A percentile compares a stretch with the other conserved stretches of the same genome.
Conservation (phyloP, 2,888 invertebrate genomes). For the Lymantria monacha region DNA sequence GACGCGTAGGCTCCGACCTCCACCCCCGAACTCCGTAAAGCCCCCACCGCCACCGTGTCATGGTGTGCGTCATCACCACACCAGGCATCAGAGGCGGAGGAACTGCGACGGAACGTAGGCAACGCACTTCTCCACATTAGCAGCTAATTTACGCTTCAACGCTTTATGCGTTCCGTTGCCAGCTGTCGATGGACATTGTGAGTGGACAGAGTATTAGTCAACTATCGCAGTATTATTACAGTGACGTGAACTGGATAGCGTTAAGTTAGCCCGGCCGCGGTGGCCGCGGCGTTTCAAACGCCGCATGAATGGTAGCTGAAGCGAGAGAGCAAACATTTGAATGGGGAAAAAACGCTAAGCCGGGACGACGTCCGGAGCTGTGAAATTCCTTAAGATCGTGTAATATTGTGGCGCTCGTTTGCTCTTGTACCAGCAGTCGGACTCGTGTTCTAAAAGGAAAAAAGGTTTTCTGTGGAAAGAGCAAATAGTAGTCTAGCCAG, state of each 20-base stretch:
- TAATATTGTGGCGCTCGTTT: conserved; percentile 77
- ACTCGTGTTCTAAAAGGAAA: conserved; percentile 79
- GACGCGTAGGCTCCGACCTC: conserved; percentile 68
- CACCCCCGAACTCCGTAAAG: conserved; percentile 66
- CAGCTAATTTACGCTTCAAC: conserved; percentile 77
- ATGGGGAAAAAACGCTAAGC: conserved; percentile 65
- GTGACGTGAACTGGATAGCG: conserved; percentile 79
- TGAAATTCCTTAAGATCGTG: conserved; percentile 81
- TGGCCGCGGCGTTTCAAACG: conserved; percentile 72
- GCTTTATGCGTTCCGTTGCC: conserved; percentile 79
- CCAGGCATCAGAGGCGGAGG: conserved; percentile 71
- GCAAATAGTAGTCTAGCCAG: conserved; percentile 73
- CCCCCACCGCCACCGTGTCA: conserved; percentile 67
- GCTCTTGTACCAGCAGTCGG: conserved; percentile 71
- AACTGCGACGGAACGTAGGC: conserved; percentile 76
- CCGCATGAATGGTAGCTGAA: conserved; percentile 77
- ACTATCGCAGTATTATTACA: conserved; percentile 82
- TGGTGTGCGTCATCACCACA: conserved; percentile 72
- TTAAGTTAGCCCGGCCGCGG: conserved; percentile 71
- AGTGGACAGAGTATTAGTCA: conserved; percentile 82
- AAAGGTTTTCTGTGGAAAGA: conserved; percentile 74
- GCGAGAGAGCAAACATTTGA: conserved; percentile 78
- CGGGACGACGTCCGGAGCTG: conserved; percentile 68
- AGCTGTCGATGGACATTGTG: conserved; percentile 77
- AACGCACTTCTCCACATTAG: conserved; percentile 45